Evolutionary conservation across 1,140 invertebrate species (phyloP), one percentile per base, ranked within the genome.

Genomic region (Mesaphorura yosii): DNA sequence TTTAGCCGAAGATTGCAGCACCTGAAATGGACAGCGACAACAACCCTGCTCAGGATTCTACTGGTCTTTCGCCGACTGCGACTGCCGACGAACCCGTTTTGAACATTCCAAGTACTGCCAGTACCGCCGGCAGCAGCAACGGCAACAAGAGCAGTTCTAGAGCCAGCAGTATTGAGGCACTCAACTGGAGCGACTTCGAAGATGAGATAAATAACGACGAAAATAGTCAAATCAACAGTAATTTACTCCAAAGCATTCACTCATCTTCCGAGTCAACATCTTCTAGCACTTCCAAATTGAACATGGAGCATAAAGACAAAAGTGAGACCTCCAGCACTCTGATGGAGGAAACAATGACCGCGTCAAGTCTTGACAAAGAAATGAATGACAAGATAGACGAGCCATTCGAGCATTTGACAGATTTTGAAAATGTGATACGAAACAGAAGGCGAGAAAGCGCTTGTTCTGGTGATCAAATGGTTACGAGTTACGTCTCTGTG

Each of bases 101-200:
- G 44, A 37, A 37, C 25, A 27, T 27, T 46, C 44, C 10, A 46
- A 46, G 44, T 46, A 23, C 7, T 49, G n/a, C n/a, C n/a, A n/a
- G n/a, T n/a, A n/a, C n/a, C n/a, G n/a, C n/a, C n/a, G n/a, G n/a
- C n/a, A n/a, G n/a, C n/a, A n/a, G n/a, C n/a, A n/a, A n/a, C n/a
- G 51, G 38, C 10, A 44, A 53, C n/a, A n/a, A n/a, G n/a, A n/a
- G n/a, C n/a, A n/a, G n/a, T n/a, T n/a, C n/a, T n/a, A n/a, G 57
- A 17, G 51, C 45, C 3, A 59, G 57, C 22, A 59, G 57, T 48
- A 62, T 62, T 45, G 60, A 62, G 46, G 60, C 60, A 20, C 39
- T 59, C 14, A 56, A 62, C 47, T 62, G 60, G 60, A 54, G 54
- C 22, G 60, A 62, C 27, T 58, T 59, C n/a, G 57, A 59, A 14